A percentile compares a stretch with the other conserved stretches of the same genome.
These are phyloP conservation scores for Monodelphis domestica DNA, from an alignment of 2,797 vertebrate species.

Conservation along the genomic window DNA sequence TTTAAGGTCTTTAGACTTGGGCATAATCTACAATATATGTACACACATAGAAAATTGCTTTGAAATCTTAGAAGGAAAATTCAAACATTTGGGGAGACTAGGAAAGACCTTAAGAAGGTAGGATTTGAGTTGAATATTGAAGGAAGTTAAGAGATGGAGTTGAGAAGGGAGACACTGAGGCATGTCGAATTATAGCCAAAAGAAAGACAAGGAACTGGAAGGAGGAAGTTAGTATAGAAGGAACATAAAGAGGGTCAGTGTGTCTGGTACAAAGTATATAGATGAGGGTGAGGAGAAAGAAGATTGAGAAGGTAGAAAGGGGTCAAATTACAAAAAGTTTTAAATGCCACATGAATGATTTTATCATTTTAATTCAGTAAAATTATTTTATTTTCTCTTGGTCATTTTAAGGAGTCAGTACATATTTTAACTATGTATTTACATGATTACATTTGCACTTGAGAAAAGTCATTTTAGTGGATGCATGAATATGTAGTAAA, in stretches of 20 bases:
- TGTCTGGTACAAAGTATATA: not conserved
- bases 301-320: not conserved
- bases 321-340: not conserved
- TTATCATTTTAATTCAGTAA: not conserved
- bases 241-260: not conserved
- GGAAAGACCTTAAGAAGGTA: not conserved
- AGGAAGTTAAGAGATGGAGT: not conserved
- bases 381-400: not conserved
- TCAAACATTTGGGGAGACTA: not conserved
- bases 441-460: not conserved
- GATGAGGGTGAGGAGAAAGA: not conserved
- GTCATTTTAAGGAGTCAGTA: not conserved
- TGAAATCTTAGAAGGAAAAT: not conserved
- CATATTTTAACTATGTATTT: not conserved
- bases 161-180: not conserved
- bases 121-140: not conserved
- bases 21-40: not conserved
- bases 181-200: not conserved
- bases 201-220: not conserved
- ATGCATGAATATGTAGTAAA: not conserved
- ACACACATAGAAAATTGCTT: not conserved
- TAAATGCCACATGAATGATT: not conserved
- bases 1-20: not conserved
- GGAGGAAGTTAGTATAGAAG: not conserved
- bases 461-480: not conserved